Conservation (phyloP, 1,140 invertebrate genomes). For the Phymastichus coffea region DNA sequence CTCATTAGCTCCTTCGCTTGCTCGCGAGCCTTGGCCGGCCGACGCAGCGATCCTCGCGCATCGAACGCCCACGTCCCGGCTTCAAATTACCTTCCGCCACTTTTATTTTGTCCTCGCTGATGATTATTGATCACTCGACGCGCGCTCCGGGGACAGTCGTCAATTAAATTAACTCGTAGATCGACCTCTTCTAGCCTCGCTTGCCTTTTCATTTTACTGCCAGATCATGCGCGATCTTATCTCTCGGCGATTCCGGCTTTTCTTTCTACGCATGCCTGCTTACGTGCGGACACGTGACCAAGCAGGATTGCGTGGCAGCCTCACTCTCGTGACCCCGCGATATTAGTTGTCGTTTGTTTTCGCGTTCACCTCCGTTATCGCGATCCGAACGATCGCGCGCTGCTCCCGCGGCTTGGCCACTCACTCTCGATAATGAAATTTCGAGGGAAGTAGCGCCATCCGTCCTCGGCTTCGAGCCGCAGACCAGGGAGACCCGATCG, state of each 20-base stretch:
- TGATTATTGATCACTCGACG: too few relatives aligned
- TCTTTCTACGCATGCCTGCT: too few relatives aligned
- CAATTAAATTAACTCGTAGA: conserved; percentile 49
- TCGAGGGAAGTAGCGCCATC: too few relatives aligned
- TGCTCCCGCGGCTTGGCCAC: not conserved
- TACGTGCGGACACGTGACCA: not conserved
- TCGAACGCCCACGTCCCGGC: too few relatives aligned
- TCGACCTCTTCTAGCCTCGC: conserved; percentile 36
- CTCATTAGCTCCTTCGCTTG: conserved; percentile 45
- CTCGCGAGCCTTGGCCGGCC: not conserved
- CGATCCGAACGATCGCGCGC: too few relatives aligned
- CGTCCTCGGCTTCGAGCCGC: too few relatives aligned
- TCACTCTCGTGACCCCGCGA: conserved; percentile 37
- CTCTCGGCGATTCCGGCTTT: conserved; percentile 22
- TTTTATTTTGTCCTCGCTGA: too few relatives aligned
- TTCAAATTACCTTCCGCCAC: too few relatives aligned
- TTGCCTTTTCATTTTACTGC: not conserved
- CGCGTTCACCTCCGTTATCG: conserved; percentile 13
- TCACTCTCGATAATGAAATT: conserved; percentile 11
- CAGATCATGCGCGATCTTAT: conserved; percentile 13
- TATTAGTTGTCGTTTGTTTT: conserved; percentile 36
- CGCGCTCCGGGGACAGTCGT: conserved; percentile 48
- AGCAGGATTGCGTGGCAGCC: conserved; percentile 32
- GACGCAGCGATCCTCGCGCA: not conserved
- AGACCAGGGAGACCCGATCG: too few relatives aligned